Conservation (phyloP, 2,888 invertebrate species). For the Xylophagus ater region DNA sequence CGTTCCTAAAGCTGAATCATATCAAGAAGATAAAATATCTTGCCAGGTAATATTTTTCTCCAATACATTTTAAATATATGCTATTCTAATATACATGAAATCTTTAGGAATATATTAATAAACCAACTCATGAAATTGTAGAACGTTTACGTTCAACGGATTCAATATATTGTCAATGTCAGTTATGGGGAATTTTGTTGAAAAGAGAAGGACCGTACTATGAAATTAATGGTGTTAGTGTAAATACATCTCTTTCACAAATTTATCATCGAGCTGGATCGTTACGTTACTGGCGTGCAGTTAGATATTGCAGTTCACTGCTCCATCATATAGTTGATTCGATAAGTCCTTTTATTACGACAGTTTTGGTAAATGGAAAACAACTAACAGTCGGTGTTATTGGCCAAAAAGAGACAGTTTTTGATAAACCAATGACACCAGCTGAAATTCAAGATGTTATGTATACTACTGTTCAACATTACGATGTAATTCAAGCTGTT, state of each 20-base stretch:
- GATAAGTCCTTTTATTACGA: constrained; percentile 96
- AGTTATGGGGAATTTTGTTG: constrained; percentile 71
- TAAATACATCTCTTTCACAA: constrained; percentile 56
- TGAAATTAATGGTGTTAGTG: constrained; percentile 53
- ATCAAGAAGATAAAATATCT: constrained; percentile 52
- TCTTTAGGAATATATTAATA: constrained; percentile 46
- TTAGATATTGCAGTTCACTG: constrained; percentile 88
- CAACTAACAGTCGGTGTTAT: constrained; percentile 90
- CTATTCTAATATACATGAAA: constrained; percentile 3
- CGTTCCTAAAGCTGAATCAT: constrained; percentile 72
- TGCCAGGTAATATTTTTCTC: constrained; percentile 35
- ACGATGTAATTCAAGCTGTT: constrained; percentile 65
- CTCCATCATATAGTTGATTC: constrained; percentile 93
- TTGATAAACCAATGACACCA: constrained; percentile 96
- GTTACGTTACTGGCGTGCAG: constrained; percentile 81
- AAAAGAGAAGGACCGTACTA: constrained; percentile 72
- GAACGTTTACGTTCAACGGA: constrained; percentile 55
- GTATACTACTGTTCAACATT: constrained; percentile 80
- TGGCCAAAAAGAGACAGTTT: constrained; percentile 89
- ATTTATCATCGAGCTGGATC: constrained; percentile 78
- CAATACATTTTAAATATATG: neutral
- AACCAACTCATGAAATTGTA: constrained; percentile 63
- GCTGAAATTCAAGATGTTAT: constrained; percentile 87
- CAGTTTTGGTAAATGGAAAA: constrained; percentile 94
- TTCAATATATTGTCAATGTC: constrained; percentile 68